Evolutionary conservation across 2,888 invertebrate genomes (phyloP).

Genomic region (Agrotis clavis): DNA sequence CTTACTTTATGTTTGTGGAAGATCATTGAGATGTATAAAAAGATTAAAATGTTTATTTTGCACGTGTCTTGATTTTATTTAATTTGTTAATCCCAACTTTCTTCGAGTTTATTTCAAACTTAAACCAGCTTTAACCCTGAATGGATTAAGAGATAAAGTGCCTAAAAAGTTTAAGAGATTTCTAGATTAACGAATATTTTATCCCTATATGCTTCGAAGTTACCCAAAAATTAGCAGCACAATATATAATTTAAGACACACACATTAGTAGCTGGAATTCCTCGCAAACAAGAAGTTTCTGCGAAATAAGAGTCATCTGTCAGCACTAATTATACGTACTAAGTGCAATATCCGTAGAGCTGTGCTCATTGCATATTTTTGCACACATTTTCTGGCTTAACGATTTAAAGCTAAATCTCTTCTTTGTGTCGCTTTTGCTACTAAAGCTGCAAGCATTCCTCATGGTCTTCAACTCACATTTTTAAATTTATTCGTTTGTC

Average conservation of each 20-base stretch:
- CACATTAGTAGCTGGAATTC: conserved; percentile 5
- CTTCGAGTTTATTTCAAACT: conserved; percentile 26
- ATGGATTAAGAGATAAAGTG: conserved; percentile 14
- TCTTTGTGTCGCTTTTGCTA: background rate
- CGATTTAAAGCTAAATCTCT: background rate
- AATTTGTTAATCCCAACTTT: conserved; percentile 35
- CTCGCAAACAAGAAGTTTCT: conserved; percentile 11
- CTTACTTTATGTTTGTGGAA: conserved; percentile 43
- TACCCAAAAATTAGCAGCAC: background rate
- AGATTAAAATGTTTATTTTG: conserved; percentile 26
- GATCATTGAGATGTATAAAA: conserved; percentile 18
- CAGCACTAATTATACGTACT: conserved; percentile 31
- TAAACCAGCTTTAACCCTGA: conserved; percentile 25
- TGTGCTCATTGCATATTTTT: conserved; percentile 19
- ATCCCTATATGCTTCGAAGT: background rate
- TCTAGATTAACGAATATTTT: conserved; percentile 2
- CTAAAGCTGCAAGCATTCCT: background rate
- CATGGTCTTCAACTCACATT: background rate
- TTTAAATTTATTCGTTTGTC: background rate
- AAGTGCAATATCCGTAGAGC: conserved; percentile 11
- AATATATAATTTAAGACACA: conserved; percentile 10
- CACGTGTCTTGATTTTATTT: conserved; percentile 34
- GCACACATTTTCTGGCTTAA: conserved; percentile 27
- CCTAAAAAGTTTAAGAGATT: conserved; percentile 11
- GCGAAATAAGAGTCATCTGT: conserved; percentile 32